These are phyloP conservation scores for Cirrhinus molitorella DNA, from an alignment of 2,797 vertebrate species.

Conservation along the genomic window DNA sequence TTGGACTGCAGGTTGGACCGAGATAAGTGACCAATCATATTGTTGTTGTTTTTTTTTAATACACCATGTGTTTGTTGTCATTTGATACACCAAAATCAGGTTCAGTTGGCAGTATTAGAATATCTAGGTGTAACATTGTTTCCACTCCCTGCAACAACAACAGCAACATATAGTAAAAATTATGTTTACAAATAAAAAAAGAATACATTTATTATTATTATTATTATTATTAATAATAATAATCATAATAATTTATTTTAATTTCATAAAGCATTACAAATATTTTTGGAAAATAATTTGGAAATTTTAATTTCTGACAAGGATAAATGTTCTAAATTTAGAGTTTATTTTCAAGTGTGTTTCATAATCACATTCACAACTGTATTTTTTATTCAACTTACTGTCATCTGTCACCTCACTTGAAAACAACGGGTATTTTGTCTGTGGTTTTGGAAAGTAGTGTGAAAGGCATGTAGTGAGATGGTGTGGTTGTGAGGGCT, in stretches of 20 bases:
- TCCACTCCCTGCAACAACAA: not conserved
- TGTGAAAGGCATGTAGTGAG: not conserved
- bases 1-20: not conserved
- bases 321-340: not conserved
- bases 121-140: not conserved
- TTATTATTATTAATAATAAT: no score
- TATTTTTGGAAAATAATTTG: not conserved
- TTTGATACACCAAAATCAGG: not conserved
- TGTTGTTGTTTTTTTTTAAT: no score
- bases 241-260: no score
- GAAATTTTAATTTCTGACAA: not conserved
- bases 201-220: no score
- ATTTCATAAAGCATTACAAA: not conserved
- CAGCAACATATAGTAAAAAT: not conserved
- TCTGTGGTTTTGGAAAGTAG: conserved; percentile 18
- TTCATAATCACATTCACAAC: not conserved
- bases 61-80: not conserved
- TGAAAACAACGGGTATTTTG: conserved; percentile 10
- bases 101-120: not conserved
- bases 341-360: not conserved
- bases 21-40: not conserved
- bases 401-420: not conserved
- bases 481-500: conserved; percentile 28
- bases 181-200: no score
- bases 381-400: not conserved